Percentiles rank a stretch among this genome's conserved stretches.
These are phyloP conservation scores for Stenolophus ochropezus DNA, from an alignment of 2,888 invertebrate species.

Conservation along the genomic window DNA sequence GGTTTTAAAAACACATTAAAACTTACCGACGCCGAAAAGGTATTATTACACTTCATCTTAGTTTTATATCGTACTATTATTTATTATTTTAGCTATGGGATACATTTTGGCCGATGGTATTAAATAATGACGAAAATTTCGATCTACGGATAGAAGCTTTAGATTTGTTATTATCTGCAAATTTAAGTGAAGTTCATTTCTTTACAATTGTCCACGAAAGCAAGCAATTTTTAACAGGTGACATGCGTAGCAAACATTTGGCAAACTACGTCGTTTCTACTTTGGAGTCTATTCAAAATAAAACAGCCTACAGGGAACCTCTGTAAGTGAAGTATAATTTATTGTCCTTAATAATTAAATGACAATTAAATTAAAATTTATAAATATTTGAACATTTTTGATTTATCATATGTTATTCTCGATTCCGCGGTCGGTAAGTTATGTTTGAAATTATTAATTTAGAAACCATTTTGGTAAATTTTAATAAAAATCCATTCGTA, in stretches of 20 bases:
- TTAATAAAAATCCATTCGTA: no score
- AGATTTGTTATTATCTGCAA: conserved; percentile 79
- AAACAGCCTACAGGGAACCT: background rate
- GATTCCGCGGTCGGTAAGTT: no score
- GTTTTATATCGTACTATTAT: no score
- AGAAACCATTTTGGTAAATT: no score
- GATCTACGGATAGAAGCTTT: conserved; percentile 82
- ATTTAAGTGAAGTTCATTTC: conserved; percentile 70
- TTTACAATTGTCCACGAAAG: background rate
- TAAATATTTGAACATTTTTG: background rate
- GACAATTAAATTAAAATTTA: background rate
- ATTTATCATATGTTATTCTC: background rate
- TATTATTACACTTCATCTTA: no score
- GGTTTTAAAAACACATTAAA: conserved; percentile 15
- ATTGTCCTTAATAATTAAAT: background rate
- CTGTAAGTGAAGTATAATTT: background rate
- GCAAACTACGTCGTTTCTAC: conserved; percentile 11
- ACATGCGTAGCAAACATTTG: conserved; percentile 13
- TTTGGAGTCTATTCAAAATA: conserved; percentile 24
- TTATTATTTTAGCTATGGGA: conserved; percentile 73
- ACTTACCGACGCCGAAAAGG: background rate
- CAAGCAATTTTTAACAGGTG: background rate
- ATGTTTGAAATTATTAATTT: no score
- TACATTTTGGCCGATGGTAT: conserved; percentile 81
- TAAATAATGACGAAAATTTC: conserved; percentile 79